Evolutionary conservation across 2,797 vertebrate species (phyloP).

Genomic region (Sebastes flavidus): DNA sequence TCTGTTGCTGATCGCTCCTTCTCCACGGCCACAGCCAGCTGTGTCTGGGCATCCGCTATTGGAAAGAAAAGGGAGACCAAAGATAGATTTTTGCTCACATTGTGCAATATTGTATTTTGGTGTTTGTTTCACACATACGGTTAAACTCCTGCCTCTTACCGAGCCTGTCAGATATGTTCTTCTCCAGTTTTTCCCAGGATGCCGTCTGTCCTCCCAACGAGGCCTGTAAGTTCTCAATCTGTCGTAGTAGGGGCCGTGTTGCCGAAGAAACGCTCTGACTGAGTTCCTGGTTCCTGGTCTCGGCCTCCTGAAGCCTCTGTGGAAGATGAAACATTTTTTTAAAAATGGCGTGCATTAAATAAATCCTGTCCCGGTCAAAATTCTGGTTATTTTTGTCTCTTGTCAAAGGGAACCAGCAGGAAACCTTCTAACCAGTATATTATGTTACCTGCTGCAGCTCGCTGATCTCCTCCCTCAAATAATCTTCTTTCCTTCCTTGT

Average conservation of each 20-base stretch:
- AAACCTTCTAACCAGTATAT: background rate
- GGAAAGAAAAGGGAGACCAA: background rate
- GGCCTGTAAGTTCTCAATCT: constrained; percentile 97
- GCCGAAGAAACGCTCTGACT: constrained; percentile 95
- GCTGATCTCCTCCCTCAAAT: constrained; percentile 94
- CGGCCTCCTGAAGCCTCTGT: constrained; percentile 95
- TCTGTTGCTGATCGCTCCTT: constrained; percentile 92
- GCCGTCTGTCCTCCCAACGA: constrained; percentile 90
- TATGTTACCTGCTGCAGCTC: constrained; percentile 92
- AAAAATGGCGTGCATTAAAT: background rate
- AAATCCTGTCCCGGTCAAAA: background rate
- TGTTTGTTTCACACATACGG: background rate
- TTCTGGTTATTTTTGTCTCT: background rate
- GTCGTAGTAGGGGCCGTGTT: constrained; percentile 92
- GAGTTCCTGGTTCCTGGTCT: constrained; percentile 94
- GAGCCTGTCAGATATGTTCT: constrained; percentile 96
- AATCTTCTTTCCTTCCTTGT: constrained; percentile 96
- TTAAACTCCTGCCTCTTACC: constrained; percentile 77
- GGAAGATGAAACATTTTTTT: too few relatives aligned
- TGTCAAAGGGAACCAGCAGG: background rate
- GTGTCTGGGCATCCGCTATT: constrained; percentile 91
- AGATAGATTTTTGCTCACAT: background rate
- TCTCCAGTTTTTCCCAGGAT: constrained; percentile 96
- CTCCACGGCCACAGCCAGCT: constrained; percentile 92
- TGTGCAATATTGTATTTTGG: background rate